These are phyloP conservation scores for Oscheius sp. DNA, from an alignment of 2,888 invertebrate genomes.

Conservation along the genomic window DNA sequence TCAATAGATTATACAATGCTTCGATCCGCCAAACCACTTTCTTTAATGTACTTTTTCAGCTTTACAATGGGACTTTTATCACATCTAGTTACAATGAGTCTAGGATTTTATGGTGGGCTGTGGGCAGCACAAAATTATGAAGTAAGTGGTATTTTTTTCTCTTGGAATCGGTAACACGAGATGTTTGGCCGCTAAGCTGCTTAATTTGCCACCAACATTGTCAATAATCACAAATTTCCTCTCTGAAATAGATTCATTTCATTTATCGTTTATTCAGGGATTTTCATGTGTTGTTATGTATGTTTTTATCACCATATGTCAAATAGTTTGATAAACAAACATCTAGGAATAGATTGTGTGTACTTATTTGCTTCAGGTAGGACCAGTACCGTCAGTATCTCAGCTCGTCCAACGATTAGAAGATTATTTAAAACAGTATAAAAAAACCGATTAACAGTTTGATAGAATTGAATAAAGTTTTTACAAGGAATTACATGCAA, in stretches of 20 bases:
- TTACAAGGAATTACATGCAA: neutral
- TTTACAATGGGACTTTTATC: constrained; percentile 48
- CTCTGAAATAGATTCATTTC: too few species aligned
- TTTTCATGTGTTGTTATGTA: too few species aligned
- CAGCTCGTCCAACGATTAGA: constrained; percentile 44
- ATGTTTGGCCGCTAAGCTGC: too few species aligned
- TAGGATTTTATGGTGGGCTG: constrained; percentile 51
- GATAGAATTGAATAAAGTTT: neutral
- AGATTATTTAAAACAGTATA: constrained; percentile 49
- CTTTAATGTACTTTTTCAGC: neutral
- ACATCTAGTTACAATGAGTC: constrained; percentile 44
- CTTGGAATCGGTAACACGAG: too few species aligned
- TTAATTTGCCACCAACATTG: too few species aligned
- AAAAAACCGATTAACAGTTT: constrained; percentile 32
- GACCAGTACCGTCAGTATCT: constrained; percentile 48
- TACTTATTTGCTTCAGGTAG: constrained; percentile 33
- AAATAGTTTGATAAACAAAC: too few species aligned
- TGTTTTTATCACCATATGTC: too few species aligned
- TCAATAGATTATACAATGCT: too few species aligned
- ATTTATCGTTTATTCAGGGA: too few species aligned
- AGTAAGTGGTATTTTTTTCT: constrained; percentile 28
- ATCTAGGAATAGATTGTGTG: too few species aligned
- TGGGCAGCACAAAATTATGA: constrained; percentile 56
- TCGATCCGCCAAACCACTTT: too few species aligned
- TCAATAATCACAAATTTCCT: too few species aligned